Evolutionary conservation across 2,797 vertebrate genomes (phyloP).

Genomic region (Selene dorsalis): DNA sequence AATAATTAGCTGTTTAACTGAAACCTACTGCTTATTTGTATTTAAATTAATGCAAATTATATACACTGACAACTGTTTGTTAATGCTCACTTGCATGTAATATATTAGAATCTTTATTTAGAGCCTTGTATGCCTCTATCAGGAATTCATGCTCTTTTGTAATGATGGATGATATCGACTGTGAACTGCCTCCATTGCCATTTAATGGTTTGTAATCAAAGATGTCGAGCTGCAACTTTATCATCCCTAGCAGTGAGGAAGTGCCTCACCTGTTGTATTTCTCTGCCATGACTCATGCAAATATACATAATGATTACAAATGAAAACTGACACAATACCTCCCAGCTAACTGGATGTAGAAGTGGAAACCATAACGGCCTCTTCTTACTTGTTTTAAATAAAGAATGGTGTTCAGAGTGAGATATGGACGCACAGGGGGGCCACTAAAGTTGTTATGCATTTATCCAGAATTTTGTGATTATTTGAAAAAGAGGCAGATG

Average conservation of each 20-base stretch:
- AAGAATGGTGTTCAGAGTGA: neutral
- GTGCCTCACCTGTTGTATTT: conserved; percentile 72
- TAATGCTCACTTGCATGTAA: conserved; percentile 18
- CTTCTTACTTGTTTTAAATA: neutral
- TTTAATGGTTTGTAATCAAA: conserved; percentile 79
- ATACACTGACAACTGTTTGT: conserved; percentile 5
- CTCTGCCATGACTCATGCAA: conserved; percentile 71
- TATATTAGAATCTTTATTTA: conserved; percentile 11
- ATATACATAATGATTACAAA: conserved; percentile 74
- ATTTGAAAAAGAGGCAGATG: conserved; percentile 8
- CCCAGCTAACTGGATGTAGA: conserved; percentile 59
- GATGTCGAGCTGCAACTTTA: conserved; percentile 68
- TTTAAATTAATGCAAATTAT: conserved; percentile 14
- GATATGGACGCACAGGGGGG: neutral
- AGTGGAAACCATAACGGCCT: conserved; percentile 47
- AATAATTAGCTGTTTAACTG: conserved; percentile 9
- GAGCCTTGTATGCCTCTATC: conserved; percentile 4
- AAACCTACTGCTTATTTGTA: conserved; percentile 5
- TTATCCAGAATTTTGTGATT: conserved; percentile 7
- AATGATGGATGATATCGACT: conserved; percentile 64
- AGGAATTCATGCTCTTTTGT: conserved; percentile 36
- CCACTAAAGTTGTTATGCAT: conserved; percentile 2
- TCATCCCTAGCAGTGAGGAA: conserved; percentile 63
- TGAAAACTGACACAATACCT: conserved; percentile 67
- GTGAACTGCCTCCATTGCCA: conserved; percentile 56